Evolutionary conservation across 2,113 vertebrate species (phyloP).

Genomic region (Scytalopus superciliaris): DNA sequence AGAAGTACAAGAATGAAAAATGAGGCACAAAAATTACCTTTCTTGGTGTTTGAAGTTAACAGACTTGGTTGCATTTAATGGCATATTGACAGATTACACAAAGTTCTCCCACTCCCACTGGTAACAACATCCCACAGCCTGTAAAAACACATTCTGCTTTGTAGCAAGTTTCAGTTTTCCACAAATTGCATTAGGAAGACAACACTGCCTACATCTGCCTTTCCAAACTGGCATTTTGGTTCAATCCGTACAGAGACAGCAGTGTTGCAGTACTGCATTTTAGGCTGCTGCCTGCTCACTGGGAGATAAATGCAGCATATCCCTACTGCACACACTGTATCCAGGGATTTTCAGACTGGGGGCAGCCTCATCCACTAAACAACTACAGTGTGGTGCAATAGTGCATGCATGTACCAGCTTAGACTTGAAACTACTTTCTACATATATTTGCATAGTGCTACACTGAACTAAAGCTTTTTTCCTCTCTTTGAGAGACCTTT

Average conservation of each 20-base stretch:
- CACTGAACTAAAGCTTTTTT: background rate
- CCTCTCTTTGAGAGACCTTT: background rate
- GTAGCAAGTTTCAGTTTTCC: background rate
- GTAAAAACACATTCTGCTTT: background rate
- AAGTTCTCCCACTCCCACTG: background rate
- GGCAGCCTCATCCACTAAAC: background rate
- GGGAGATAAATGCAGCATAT: background rate
- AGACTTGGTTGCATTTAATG: background rate
- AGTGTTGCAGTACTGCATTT: background rate
- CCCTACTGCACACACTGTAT: rapidly evolving
- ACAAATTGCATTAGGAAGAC: background rate
- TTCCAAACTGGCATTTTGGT: background rate
- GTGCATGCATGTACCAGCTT: background rate
- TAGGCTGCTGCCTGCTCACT: background rate
- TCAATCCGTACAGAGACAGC: rapidly evolving
- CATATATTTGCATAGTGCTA: background rate
- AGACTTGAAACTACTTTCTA: background rate
- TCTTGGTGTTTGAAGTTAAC: background rate
- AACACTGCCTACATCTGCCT: background rate
- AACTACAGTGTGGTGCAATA: background rate
- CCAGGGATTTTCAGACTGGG: background rate
- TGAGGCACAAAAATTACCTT: background rate
- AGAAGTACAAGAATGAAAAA: background rate
- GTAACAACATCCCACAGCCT: background rate
- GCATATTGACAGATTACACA: background rate